Evolutionary conservation across 2,797 vertebrate genomes (phyloP), one percentile per base, ranked within the genome.

Genomic region (Meda fulgida): DNA sequence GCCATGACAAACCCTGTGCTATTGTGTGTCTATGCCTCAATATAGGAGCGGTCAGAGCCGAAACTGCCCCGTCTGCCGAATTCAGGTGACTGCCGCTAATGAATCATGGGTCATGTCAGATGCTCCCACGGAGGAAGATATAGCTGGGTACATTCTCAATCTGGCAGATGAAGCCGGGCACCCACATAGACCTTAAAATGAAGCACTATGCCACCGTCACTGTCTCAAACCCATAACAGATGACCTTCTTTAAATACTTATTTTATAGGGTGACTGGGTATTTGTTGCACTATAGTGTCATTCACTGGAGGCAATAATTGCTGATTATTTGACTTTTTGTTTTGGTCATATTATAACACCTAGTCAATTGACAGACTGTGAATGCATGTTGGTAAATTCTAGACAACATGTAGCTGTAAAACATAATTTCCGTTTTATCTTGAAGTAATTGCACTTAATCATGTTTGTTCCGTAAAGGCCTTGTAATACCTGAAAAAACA

Each of bases 91-190:
- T 0, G 97, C 96, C 78, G 95, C 96, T 86, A 97, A 97, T 75
- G 98, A 99, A 34, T 99, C 97, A 2, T 99, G 98, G 98, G 97
- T 99, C 26, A 97, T 99, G 84, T 98, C 98, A 5, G 97, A 99
- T 40, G 97, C 97, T 19, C 98, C 98, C 60, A 98, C 98, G 1
- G 97, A 98, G 91, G 96, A 98, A n/a, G 98, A 99, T 86, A 93
- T 99, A 7, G 97, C 97, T 23, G 95, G 95, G 85, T 99, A 99
- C 79, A 99, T 99, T 89, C 97, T 99, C 40, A 99, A 99, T 93
- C 92, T 99, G 92, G 97, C 98, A 0, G 98, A 99, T 21, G 97
- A 99, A 89, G 98, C 95, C 0, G 98, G 98, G 51, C 96, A 98
- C 91, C 97, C 98, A 34, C 97, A 97, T 91, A 95, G 93, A 89